A percentile compares a stretch with the other conserved stretches of the same genome.
Conservation (phyloP, 1,140 invertebrate genomes). For the Marisa cornuarietis region DNA sequence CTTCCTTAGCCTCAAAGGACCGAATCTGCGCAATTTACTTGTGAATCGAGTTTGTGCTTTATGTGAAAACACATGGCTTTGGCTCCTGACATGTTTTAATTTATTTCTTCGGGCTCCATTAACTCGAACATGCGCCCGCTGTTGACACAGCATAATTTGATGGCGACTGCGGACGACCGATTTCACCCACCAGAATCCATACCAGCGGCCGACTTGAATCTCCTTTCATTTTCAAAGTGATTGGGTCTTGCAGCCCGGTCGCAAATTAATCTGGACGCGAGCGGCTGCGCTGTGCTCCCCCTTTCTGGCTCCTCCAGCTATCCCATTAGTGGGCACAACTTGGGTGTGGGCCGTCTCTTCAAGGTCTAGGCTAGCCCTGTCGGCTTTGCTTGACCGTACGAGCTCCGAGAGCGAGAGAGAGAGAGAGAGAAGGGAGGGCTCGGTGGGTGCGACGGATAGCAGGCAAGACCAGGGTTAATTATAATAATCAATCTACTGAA, state of each 20-base stretch:
- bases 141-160: conserved; percentile 36
- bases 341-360: neutral
- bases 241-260: conserved; percentile 11
- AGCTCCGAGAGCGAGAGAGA: neutral
- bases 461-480: conserved; percentile 32
- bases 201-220: conserved; percentile 31
- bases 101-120: conserved; percentile 37
- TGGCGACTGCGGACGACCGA: conserved; percentile 27
- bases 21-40: conserved; percentile 39
- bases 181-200: conserved; percentile 26
- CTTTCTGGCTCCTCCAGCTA: neutral
- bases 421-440: neutral
- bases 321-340: neutral
- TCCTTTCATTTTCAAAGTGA: conserved; percentile 40
- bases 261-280: conserved; percentile 9
- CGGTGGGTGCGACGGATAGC: neutral
- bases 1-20: conserved; percentile 21
- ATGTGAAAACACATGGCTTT: conserved; percentile 42
- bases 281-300: neutral
- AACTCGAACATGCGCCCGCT: conserved; percentile 33
- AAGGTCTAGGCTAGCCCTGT: neutral
- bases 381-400: neutral
- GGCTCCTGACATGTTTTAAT: conserved; percentile 41
- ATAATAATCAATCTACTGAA: conserved; percentile 42
- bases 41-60: conserved; percentile 44